Conservation (phyloP, 1,140 invertebrate species). For the Hylyphantes graminicola region DNA sequence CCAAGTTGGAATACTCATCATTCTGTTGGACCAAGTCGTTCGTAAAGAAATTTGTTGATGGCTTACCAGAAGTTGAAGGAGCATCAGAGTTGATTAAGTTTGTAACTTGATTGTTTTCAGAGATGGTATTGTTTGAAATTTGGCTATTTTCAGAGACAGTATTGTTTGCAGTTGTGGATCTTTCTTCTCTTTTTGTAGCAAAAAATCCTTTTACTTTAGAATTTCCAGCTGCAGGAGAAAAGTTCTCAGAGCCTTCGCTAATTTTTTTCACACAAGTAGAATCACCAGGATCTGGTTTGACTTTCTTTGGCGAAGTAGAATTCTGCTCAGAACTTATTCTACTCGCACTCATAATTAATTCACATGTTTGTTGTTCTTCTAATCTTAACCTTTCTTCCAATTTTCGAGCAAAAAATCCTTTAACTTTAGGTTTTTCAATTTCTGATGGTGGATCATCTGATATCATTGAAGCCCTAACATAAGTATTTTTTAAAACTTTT, state of each 20-base stretch:
- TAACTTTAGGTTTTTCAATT: conserved; percentile 67
- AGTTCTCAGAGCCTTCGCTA: background rate
- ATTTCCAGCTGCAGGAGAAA: conserved; percentile 67
- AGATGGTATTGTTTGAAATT: background rate
- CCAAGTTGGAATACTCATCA: background rate
- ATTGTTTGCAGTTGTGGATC: conserved; percentile 8
- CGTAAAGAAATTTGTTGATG: no score
- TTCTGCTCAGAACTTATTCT: no score
- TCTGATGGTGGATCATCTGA: background rate
- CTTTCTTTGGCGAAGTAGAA: no score
- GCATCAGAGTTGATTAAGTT: background rate
- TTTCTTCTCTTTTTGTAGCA: conserved; percentile 53
- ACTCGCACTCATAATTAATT: no score
- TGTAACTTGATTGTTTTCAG: background rate
- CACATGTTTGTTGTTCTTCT: background rate
- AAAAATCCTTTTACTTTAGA: conserved; percentile 61
- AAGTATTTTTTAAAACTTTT: background rate
- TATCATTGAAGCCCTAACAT: background rate
- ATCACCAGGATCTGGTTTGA: no score
- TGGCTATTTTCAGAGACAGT: background rate
- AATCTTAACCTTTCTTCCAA: conserved; percentile 33
- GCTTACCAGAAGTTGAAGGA: background rate
- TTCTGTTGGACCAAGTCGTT: no score
- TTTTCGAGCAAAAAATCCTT: conserved; percentile 54
- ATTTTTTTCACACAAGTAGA: no score